Conservation (phyloP, 1,140 invertebrate genomes). For the Pteromalus puparum region DNA sequence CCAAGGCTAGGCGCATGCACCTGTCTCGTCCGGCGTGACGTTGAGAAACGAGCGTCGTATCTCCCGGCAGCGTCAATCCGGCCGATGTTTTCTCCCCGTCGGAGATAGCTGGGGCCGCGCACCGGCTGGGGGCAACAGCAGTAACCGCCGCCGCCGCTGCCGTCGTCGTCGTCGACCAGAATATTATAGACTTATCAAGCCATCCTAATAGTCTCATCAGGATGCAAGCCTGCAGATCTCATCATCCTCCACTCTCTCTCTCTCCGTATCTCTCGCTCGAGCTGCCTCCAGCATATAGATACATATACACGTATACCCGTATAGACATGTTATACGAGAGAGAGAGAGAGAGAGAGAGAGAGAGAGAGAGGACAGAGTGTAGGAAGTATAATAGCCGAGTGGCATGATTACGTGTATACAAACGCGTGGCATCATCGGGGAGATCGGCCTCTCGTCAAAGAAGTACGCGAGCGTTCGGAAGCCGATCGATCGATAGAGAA, state of each 20-base stretch:
- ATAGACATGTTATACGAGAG: too few relatives aligned
- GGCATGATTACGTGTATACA: slow-evolving; percentile 60
- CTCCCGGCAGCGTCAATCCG: slow-evolving; percentile 32
- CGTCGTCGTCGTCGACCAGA: slow-evolving; percentile 60
- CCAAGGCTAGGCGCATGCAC: not conserved
- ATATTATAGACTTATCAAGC: slow-evolving; percentile 74
- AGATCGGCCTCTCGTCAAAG: not conserved
- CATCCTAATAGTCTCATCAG: slow-evolving; percentile 74
- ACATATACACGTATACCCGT: slow-evolving; percentile 53
- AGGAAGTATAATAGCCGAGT: slow-evolving; percentile 66
- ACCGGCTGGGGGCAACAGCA: not conserved
- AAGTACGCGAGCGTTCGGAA: not conserved
- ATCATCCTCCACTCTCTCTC: slow-evolving; percentile 56
- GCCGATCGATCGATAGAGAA: not conserved
- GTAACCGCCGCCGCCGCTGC: not conserved
- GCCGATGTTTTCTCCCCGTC: slow-evolving; percentile 26
- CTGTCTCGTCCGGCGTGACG: slow-evolving; percentile 39
- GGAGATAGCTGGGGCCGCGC: not conserved
- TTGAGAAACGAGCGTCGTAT: slow-evolving; percentile 59
- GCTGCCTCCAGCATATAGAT: not conserved
- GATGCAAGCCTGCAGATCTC: slow-evolving; percentile 73
- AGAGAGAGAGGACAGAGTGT: slow-evolving; percentile 52
- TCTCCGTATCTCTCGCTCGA: not conserved
- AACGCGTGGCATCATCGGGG: not conserved
- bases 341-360: not conserved